Base-by-base conservation (phyloP, 1,140 invertebrate species). In the Dreissena polymorpha region DNA sequence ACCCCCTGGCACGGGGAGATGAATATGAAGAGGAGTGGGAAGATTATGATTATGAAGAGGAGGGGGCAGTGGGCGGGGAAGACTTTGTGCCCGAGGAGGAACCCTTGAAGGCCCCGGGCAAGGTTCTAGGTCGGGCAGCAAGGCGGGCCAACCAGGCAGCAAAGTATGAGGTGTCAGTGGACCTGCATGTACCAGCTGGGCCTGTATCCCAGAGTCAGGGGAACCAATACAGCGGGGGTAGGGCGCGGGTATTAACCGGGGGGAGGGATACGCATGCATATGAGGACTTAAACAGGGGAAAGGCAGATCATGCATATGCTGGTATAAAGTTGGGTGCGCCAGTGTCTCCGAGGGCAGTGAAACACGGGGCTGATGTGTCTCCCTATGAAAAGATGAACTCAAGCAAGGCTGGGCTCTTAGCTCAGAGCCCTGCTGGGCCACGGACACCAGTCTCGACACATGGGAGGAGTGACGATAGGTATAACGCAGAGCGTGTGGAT, bases 361-460 rank as follows among this genome's bases (percentile, higher is more conserved):
- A 18, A 29, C 51, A 68, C 21, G 13, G 14, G 10, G 39, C 8
- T 25, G 64, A 72, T n/a, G 21, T 18, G 39, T 80, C 78, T 21
- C 60, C 79, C 13, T 80, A 80, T 49, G 77, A 80, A 29, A 51
- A 68, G 39, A 80, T 71, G 77, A 80, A 80, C 49, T 10, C 53
- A 2, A 13, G 49, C 63, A 63, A 53, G 39, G 39, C 39, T 39
- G 39, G 39, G 39, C 39, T 39, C 39, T 39, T 39, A 39, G 8
- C 39, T 5, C 39, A 39, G 39, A 39, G 39, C 39, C 39, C 39
- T 8, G 39, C 29, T 6, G n/a, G 49, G 12, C 68, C 77, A 10
- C 65, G 49, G 7, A 68, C 68, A 10, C 77, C 77, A n/a, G 18
- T 21, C 0, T 75, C 73, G 18, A 0, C 27, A 55, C 49, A 73